Evolutionary conservation across 2,888 invertebrate genomes (phyloP), one percentile per base, ranked within the genome.

Genomic region (Nymphalis urticae): DNA sequence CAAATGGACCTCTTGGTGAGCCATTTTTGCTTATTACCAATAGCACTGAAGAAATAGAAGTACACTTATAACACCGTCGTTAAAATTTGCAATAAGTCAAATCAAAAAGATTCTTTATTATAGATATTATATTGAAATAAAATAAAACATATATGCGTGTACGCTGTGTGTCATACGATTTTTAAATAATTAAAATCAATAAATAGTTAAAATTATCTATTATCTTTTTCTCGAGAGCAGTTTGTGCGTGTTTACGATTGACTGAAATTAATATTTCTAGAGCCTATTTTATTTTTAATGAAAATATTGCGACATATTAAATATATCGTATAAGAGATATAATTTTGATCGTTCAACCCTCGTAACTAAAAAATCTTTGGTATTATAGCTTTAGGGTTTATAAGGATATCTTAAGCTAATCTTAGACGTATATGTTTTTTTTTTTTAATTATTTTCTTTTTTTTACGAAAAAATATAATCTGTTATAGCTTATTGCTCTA

Each of bases 311-410:
- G 19, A 13, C 8, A n/a, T n/a, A n/a, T n/a, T n/a, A n/a, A n/a
- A n/a, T n/a, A n/a, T n/a, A n/a, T 17, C 16, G 2, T 72, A 89
- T 89, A 88, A 89, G 88, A 89, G 88, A 77, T 75, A 89, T 89
- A 89, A 87, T 88, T 90, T 89, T 77, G 79, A 75, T 88, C 90
- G 80, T 86, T 90, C 90, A 88, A 86, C 89, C 90, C 90, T 90
- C 89, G 90, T 81, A 85, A 82, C 83, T 79, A 74, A 81, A 80
- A 75, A 73, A 74, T 78, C 79, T 79, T 77, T 77, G 79, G 79
- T 79, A 72, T 42, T 75, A 68, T 73, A 73, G 76, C 75, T 66
- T 64, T 70, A 24, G 50, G 27, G 56, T 59, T 65, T 56, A 21
- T 32, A 7, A 54, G 32, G 27, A 17, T 16, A 24, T 70, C 70